Conservation (phyloP, 2,888 invertebrate genomes). For the Morpho deidamia region DNA sequence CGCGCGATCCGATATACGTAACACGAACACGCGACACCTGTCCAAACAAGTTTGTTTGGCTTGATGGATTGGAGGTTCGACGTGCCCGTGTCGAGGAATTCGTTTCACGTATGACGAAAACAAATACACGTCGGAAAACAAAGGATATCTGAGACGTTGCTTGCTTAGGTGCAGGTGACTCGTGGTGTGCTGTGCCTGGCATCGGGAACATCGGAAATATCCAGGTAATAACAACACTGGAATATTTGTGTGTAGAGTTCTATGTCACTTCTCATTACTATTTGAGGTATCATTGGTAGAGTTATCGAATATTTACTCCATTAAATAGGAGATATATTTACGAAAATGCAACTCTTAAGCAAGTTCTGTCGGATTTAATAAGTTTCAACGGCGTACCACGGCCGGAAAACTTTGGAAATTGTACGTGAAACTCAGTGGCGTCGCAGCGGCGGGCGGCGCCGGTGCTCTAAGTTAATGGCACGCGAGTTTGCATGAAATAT, state of each 20-base stretch:
- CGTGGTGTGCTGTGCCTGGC: slow-evolving; percentile 37
- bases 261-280: too few relatives aligned
- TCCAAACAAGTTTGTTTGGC: slow-evolving; percentile 57
- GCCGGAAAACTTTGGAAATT: slow-evolving; percentile 47
- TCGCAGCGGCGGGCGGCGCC: slow-evolving; percentile 57
- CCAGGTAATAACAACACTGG: slow-evolving; percentile 19
- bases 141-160: slow-evolving; percentile 54
- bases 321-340: background rate
- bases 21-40: slow-evolving; percentile 39
- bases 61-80: slow-evolving; percentile 51
- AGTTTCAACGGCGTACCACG: slow-evolving; percentile 41
- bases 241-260: background rate
- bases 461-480: slow-evolving; percentile 41
- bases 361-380: slow-evolving; percentile 25
- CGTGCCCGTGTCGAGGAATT: slow-evolving; percentile 44
- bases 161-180: slow-evolving; percentile 69
- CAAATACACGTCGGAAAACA: slow-evolving; percentile 67
- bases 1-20: slow-evolving; percentile 4
- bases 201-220: slow-evolving; percentile 14
- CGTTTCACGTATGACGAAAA: slow-evolving; percentile 64
- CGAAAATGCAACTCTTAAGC: slow-evolving; percentile 13
- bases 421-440: slow-evolving; percentile 45
- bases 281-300: too few relatives aligned
- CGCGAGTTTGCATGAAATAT: slow-evolving; percentile 5
- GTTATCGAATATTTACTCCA: background rate